These are phyloP conservation scores for Gryllus longicercus DNA, from an alignment of 2,888 invertebrate genomes.

Conservation along the genomic window DNA sequence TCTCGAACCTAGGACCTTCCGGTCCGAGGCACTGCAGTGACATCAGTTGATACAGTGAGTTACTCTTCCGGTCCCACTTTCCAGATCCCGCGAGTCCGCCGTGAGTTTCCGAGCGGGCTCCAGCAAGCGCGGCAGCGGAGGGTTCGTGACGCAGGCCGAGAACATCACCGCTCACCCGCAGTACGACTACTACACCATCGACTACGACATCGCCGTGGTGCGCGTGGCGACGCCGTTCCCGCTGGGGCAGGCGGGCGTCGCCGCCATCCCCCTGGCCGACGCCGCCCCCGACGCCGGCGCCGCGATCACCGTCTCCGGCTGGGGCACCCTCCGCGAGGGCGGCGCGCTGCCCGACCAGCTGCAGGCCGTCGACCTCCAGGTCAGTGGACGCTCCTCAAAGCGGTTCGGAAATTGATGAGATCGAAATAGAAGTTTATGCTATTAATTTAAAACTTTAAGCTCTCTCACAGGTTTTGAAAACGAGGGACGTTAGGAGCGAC, in stretches of 20 bases:
- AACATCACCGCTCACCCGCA: conserved; percentile 53
- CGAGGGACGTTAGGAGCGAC: too few relatives aligned
- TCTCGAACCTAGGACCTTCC: too few relatives aligned
- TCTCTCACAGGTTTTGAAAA: too few relatives aligned
- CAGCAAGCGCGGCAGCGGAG: conserved; percentile 51
- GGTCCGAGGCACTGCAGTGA: too few relatives aligned
- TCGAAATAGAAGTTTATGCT: too few relatives aligned
- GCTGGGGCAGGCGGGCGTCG: not conserved
- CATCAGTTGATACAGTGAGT: too few relatives aligned
- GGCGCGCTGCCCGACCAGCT: not conserved
- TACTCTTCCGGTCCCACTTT: not conserved
- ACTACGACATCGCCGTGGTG: conserved; percentile 58
- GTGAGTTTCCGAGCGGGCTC: conserved; percentile 54
- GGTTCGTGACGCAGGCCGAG: conserved; percentile 49
- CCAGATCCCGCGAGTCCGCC: not conserved
- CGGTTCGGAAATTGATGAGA: too few relatives aligned
- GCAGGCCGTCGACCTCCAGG: not conserved
- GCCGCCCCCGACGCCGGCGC: conserved; percentile 21
- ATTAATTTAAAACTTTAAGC: too few relatives aligned
- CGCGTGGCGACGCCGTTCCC: conserved; percentile 49
- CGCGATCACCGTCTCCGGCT: not conserved
- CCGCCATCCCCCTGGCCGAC: conserved; percentile 22
- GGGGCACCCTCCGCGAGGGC: not conserved
- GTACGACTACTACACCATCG: conserved; percentile 53
- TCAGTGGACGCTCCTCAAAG: not conserved